Evolutionary conservation across 2,888 invertebrate genomes (phyloP), one percentile per base, ranked within the genome.

Genomic region (Meta bourneti): DNA sequence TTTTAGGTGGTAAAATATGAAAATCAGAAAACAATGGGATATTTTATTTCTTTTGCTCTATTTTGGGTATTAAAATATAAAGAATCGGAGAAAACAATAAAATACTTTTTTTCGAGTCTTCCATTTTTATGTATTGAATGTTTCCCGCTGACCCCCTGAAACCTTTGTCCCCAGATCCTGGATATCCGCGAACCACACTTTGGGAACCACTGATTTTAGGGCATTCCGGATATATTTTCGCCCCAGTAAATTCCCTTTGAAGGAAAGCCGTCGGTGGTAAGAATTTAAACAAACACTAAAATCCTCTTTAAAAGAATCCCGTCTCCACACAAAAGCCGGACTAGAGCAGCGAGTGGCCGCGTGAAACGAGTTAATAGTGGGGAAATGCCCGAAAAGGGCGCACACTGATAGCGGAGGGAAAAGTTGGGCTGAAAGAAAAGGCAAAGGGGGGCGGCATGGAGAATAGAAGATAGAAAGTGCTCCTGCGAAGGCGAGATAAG

Each of bases 401-500:
- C 54, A 75, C 84, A 75, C n/a, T 61, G 84, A 84, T 84, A 84
- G 84, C 8, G 9, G 61, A 54, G 34, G 69, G 79, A 84, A 90
- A 89, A 89, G 48, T 78, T 49, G 78, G 72, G 78, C 70, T 34
- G 79, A 78, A 74, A 84, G 54, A 79, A 79, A 78, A 78, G 69
- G 61, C 11, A 20, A n/a, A 7, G 54, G 16, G 48, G n/a, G 82
- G 77, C 7, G 74, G 80, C 2, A n/a, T n/a, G 52, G 71, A 52
- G 71, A 48, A 69, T 54, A 61, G 72, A 80, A 89, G 91, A 91
- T 87, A 88, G 91, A 87, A 87, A 87, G 84, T 88, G 88, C 91
- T 88, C 72, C 91, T 89, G 91, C 88, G 75, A 74, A 80, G 61
- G 80, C 49, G 84, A 92, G 88, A 88, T 92, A 88, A 92, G 84